Base-by-base conservation (phyloP, 2,113 vertebrate species). In the Brachypodius melanocephalos region DNA sequence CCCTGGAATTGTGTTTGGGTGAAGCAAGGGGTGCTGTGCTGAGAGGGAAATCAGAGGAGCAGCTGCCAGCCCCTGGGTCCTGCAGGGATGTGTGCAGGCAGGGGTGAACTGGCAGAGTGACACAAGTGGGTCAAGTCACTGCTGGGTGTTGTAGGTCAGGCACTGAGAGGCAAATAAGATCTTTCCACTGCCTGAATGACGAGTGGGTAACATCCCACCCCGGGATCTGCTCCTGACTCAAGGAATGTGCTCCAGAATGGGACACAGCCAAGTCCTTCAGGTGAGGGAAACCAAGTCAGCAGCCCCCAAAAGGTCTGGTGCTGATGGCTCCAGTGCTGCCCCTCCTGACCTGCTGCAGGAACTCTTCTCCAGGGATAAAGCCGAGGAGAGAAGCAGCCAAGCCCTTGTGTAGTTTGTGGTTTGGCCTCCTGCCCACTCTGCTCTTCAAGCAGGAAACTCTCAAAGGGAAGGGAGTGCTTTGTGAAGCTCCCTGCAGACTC, bases 371-470 rank as follows among this genome's bases (percentile, higher is more conserved):
- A 51, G 78, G 92, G 87, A 88, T 79, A 19, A 78, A 74, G 74
- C 81, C 54, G 1, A 22, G 36, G 58, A 74, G 49, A 83, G 69
- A 85, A 55, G 43, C 73, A 88, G 96, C 95, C 93, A 85, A 36
- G 55, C 76, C 90, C 61, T 74, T 86, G 79, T 58, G 59, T 63
- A 67, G 71, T 66, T 93, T 84, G 73, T 77, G 71, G 82, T 67
- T 96, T 88, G 92, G 93, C 90, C 88, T 49, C 15, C 58, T 77
- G 89, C 96, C 88, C 17, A 4, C 48, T 72, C 74, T 88, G 87
- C 63, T 71, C 91, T 92, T 90, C 11, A 4, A 93, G 92, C 61
- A 89, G 95, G 83, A 95, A 95, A 68, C 5, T 55, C 92, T 97
- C 90, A 59, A 93, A 95, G 77, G 89, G 72, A 71, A 83, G 75